phyloP scores from a whole-genome alignment of 2,113 vertebrate species.

The Oostethus manadensis region DNA sequence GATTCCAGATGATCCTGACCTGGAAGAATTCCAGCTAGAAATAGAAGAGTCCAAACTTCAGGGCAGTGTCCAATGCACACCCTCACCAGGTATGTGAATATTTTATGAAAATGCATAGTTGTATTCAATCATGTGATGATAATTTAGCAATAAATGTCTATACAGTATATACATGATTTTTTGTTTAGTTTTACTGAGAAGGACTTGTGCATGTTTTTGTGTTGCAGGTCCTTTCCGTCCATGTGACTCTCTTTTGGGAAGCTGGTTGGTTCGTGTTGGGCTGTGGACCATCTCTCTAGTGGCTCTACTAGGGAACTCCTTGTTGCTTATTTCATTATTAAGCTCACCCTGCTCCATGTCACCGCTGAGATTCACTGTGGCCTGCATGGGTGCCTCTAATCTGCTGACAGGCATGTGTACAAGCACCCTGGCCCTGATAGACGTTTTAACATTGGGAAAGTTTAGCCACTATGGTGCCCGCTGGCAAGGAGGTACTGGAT shows the following conservation, averaged over 20 bases:
- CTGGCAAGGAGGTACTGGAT: constrained; percentile 84
- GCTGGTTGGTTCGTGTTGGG: constrained; percentile 89
- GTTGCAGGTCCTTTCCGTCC: constrained; percentile 89
- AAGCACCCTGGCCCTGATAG: constrained; percentile 81
- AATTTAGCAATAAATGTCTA: not conserved
- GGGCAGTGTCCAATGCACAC: constrained; percentile 84
- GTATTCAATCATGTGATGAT: not conserved
- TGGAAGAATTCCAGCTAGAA: constrained; percentile 85
- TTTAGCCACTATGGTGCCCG: constrained; percentile 80
- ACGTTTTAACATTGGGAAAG: constrained; percentile 81
- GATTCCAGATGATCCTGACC: constrained; percentile 82
- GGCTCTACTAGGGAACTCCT: constrained; percentile 80
- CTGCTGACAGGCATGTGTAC: constrained; percentile 81
- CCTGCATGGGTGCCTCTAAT: constrained; percentile 85
- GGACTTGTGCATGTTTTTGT: constrained; percentile 15
- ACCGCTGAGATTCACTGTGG: constrained; percentile 83
- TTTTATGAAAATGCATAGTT: not conserved
- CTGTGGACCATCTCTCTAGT: constrained; percentile 83
- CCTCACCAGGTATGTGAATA: constrained; percentile 75
- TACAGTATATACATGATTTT: not conserved
- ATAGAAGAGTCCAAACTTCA: constrained; percentile 83
- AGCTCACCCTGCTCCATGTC: constrained; percentile 78
- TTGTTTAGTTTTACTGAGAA: not conserved
- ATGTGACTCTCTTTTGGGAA: constrained; percentile 87
- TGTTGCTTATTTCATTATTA: constrained; percentile 82